phyloP scores from a whole-genome alignment of 64 coral and sea anemone species.

The Montipora cactus region DNA sequence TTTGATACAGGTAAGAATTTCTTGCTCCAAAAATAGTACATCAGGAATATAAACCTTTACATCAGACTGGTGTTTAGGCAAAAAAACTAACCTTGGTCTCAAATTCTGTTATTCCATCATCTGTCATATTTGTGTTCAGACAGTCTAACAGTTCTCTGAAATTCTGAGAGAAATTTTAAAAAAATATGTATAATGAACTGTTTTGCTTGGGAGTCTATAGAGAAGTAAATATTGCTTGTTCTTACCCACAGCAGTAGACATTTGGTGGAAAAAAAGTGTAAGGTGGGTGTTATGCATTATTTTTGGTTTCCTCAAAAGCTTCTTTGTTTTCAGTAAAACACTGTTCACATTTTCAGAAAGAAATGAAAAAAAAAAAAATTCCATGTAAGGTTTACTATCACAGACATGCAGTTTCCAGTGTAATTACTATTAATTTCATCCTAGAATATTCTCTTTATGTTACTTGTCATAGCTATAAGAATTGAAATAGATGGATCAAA shows the following conservation, averaged over 20 bases:
- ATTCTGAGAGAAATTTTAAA: background rate
- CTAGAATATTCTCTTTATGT: background rate
- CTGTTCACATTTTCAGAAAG: background rate
- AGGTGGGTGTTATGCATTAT: no score
- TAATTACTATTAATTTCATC: background rate
- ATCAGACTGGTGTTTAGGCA: background rate
- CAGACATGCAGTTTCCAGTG: background rate
- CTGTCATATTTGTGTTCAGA: background rate
- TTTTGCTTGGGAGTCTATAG: background rate
- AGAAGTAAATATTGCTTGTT: background rate
- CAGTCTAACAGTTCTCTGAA: background rate
- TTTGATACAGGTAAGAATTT: constrained; percentile 1
- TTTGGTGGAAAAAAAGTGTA: background rate
- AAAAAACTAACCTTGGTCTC: background rate
- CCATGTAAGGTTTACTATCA: background rate
- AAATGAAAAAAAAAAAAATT: background rate
- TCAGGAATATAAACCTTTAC: background rate
- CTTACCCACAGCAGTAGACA: background rate
- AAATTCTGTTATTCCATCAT: background rate
- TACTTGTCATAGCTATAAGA: background rate
- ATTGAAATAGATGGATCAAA: background rate
- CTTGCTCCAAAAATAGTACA: constrained; percentile 3
- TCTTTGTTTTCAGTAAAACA: no score
- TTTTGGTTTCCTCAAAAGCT: no score
- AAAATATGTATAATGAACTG: background rate